A percentile compares a stretch with the other conserved stretches of the same genome.
Conservation (phyloP, 2,888 invertebrate genomes). For the Leptodirus hochenwartii region DNA sequence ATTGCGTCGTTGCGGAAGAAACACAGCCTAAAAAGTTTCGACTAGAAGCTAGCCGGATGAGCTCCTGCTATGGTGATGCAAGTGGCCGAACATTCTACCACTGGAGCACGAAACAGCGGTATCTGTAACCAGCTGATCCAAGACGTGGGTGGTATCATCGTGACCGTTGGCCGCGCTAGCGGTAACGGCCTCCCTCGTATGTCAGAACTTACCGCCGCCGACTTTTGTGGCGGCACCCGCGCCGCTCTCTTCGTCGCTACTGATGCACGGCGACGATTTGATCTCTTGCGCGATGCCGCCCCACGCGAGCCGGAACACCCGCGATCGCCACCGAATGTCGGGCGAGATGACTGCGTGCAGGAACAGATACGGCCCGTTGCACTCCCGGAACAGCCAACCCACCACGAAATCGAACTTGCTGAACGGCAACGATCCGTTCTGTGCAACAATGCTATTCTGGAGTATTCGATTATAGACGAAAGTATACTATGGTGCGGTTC, state of each 20-base stretch:
- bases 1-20: no score
- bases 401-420: slow-evolving; percentile 87
- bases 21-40: no score
- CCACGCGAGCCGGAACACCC: slow-evolving; percentile 84
- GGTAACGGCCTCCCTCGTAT: no score
- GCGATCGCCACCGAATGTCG: slow-evolving; percentile 83
- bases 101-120: no score
- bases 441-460: slow-evolving; percentile 19
- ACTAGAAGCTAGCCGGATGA: no score
- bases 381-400: slow-evolving; percentile 89
- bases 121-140: no score
- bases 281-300: slow-evolving; percentile 88
- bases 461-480: not conserved
- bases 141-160: no score
- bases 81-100: no score
- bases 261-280: slow-evolving; percentile 41
- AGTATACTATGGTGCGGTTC: not conserved
- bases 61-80: slow-evolving; percentile 7
- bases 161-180: slow-evolving; percentile 10
- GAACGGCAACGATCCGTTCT: slow-evolving; percentile 85
- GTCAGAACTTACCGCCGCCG: no score
- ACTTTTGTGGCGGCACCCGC: no score
- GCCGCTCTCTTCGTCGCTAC: no score
- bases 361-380: slow-evolving; percentile 76
- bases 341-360: slow-evolving; percentile 73